Evolutionary conservation across 2,113 vertebrate species (phyloP).

Genomic region (Saguinus imperator): DNA sequence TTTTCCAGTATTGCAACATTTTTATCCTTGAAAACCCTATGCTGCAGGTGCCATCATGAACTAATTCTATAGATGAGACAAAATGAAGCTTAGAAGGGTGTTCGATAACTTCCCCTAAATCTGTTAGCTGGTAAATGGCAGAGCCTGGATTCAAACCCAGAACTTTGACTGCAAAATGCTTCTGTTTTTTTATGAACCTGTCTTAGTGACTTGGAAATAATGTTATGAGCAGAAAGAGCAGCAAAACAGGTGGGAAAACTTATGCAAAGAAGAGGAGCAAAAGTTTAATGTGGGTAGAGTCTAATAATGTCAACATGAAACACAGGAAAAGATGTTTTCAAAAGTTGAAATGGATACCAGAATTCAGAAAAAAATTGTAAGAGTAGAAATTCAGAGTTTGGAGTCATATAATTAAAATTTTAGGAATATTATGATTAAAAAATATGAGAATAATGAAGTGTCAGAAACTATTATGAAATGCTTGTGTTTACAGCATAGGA

Average conservation of each 20-base stretch:
- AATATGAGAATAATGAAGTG: neutral
- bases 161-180: neutral
- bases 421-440: conserved; percentile 24
- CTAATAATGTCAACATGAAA: neutral
- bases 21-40: neutral
- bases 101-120: neutral
- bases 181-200: neutral
- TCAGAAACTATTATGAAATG: conserved; percentile 1
- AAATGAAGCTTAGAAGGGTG: neutral
- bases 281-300: neutral
- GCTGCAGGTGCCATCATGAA: neutral
- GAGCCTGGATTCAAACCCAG: neutral
- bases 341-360: neutral
- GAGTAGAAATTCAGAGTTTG: neutral
- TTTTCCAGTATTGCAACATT: neutral
- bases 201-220: neutral
- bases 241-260: neutral
- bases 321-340: neutral
- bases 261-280: neutral
- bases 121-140: neutral
- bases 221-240: neutral
- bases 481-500: neutral
- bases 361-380: neutral
- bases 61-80: neutral
- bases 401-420: neutral